Percentiles rank a stretch among this genome's conserved stretches.
These are phyloP conservation scores for Andrena trimmerana DNA, from an alignment of 2,888 invertebrate genomes.

Conservation along the genomic window DNA sequence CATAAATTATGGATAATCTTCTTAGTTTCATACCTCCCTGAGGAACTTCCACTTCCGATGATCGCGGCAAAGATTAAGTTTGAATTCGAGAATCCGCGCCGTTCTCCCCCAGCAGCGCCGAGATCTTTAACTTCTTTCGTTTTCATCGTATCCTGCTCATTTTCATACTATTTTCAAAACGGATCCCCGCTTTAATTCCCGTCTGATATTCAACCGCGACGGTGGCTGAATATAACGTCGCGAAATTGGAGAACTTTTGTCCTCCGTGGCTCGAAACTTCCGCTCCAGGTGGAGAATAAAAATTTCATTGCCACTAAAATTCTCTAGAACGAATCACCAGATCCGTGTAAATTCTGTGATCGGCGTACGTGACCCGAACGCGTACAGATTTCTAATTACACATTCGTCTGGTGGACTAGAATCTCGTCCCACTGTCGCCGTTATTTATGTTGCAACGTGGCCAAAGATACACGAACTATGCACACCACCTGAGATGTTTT, in stretches of 20 bases:
- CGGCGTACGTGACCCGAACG: conserved; percentile 39
- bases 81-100: conserved; percentile 53
- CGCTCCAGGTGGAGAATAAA: background rate
- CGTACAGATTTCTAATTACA: conserved; percentile 58
- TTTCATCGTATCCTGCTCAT: conserved; percentile 38
- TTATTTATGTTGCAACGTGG: conserved; percentile 45
- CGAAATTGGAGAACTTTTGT: conserved; percentile 22
- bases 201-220: conserved; percentile 44
- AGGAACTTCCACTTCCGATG: conserved; percentile 60
- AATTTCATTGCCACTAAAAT: background rate
- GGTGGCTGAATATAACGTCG: conserved; percentile 9
- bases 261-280: background rate
- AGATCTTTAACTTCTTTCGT: conserved; percentile 56
- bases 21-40: conserved; percentile 59
- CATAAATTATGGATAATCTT: conserved; percentile 75
- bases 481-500: conserved; percentile 7
- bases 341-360: conserved; percentile 36
- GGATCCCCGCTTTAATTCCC: conserved; percentile 39
- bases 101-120: conserved; percentile 18
- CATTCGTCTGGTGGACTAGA: conserved; percentile 40
- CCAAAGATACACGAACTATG: conserved; percentile 14
- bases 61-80: conserved; percentile 60
- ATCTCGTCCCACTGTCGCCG: conserved; percentile 31
- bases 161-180: conserved; percentile 61
- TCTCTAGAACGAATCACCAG: no score